phyloP scores from a whole-genome alignment of 2,113 vertebrate genomes.

The Periophthalmodon schlosseri region DNA sequence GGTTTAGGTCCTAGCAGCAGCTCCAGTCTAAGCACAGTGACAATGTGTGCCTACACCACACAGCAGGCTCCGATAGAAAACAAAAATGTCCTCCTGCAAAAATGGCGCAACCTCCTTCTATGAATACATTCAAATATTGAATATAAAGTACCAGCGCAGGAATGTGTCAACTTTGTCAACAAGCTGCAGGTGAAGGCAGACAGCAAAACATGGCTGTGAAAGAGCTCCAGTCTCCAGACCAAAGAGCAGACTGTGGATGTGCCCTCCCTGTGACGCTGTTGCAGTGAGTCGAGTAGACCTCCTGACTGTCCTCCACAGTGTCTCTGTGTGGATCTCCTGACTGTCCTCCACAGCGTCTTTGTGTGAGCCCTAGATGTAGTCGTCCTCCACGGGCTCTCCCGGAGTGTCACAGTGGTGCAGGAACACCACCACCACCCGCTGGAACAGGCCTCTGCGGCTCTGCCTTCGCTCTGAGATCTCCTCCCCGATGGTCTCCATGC shows the following conservation, averaged over 20 bases:
- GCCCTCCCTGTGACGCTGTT: no score
- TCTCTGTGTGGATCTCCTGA: no score
- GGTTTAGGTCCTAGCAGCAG: not conserved
- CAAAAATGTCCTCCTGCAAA: constrained; percentile 1
- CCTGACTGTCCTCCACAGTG: no score
- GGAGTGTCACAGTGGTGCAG: constrained; percentile 97
- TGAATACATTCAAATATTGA: constrained; percentile 12
- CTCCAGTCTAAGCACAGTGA: not conserved
- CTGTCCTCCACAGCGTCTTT: no score
- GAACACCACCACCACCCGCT: constrained; percentile 93
- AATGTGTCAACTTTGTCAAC: not conserved
- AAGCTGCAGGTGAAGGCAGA: not conserved
- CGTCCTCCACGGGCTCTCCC: constrained; percentile 93
- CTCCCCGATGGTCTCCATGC: constrained; percentile 98
- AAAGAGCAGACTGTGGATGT: no score
- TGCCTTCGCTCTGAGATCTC: constrained; percentile 96
- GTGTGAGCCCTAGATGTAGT: constrained; percentile 84
- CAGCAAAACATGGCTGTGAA: no score
- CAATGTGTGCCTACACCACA: not conserved
- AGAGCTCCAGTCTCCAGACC: not conserved
- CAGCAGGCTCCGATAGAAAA: not conserved
- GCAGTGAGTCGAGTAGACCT: no score
- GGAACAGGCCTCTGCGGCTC: constrained; percentile 89
- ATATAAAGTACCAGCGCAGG: not conserved
- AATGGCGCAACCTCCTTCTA: not conserved